phyloP scores from a whole-genome alignment of 2,113 vertebrate species.

The Todiramphus saurophagus region DNA sequence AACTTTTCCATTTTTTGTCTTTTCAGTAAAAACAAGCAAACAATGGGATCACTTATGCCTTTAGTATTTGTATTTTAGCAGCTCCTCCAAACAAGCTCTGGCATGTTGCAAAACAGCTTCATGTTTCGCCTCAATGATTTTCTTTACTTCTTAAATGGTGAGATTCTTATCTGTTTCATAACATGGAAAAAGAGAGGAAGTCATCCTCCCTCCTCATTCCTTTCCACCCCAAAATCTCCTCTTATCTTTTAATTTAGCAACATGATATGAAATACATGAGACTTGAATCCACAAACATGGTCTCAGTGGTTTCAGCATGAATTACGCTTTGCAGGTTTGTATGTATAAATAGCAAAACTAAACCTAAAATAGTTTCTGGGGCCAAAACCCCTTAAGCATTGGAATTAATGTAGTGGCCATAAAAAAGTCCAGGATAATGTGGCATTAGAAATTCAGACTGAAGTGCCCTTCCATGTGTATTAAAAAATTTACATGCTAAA shows the following conservation, averaged over 20 bases:
- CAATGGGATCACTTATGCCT: background rate
- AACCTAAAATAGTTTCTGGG: background rate
- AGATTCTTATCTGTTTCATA: constrained; percentile 29
- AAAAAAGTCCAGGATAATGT: background rate
- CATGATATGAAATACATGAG: background rate
- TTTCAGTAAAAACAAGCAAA: background rate
- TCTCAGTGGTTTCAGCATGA: background rate
- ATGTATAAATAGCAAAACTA: background rate
- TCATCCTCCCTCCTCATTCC: background rate
- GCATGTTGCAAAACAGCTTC: constrained; percentile 14
- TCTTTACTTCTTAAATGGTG: background rate
- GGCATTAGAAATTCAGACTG: background rate
- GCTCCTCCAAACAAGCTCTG: constrained; percentile 33
- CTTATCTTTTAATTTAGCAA: constrained; percentile 16
- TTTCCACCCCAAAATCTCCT: background rate
- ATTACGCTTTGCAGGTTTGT: background rate
- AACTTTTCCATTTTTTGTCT: background rate
- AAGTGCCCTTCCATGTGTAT: background rate
- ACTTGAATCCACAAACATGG: background rate
- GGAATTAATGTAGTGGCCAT: background rate
- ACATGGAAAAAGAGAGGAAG: background rate
- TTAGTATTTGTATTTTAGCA: background rate
- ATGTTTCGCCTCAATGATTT: background rate
- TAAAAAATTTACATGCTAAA: background rate
- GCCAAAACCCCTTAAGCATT: background rate